A percentile compares a stretch with the other conserved stretches of the same genome.
phyloP scores from a whole-genome alignment of 2,113 vertebrate genomes.

The Syngnathus floridae region DNA sequence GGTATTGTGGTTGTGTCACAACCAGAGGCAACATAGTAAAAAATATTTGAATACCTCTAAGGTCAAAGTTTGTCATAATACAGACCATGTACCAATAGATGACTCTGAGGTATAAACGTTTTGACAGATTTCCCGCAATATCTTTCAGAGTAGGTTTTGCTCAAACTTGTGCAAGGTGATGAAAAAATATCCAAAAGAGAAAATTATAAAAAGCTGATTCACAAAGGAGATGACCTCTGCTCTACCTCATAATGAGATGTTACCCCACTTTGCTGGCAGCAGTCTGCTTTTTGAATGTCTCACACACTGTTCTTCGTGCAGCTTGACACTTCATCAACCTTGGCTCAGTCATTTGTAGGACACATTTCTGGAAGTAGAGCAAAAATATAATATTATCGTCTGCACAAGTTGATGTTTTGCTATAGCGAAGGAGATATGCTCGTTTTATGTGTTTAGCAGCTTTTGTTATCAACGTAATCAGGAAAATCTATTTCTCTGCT shows the following conservation, averaged over 20 bases:
- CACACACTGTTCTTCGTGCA: slow-evolving; percentile 35
- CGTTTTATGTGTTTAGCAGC: slow-evolving; percentile 21
- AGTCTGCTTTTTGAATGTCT: slow-evolving; percentile 50
- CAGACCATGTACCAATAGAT: background rate
- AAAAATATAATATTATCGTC: slow-evolving; percentile 14
- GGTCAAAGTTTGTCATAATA: background rate
- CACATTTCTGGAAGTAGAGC: slow-evolving; percentile 12
- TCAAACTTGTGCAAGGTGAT: slow-evolving; percentile 29
- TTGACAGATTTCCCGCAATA: slow-evolving; percentile 11
- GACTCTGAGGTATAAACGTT: slow-evolving; percentile 3
- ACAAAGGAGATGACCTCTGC: slow-evolving; percentile 55
- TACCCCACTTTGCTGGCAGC: slow-evolving; percentile 45
- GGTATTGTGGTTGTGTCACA: no score
- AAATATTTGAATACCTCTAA: background rate
- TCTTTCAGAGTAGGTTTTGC: slow-evolving; percentile 16
- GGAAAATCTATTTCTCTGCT: slow-evolving; percentile 47
- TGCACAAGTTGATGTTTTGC: slow-evolving; percentile 11
- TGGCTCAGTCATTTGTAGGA: slow-evolving; percentile 15
- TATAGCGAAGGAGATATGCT: slow-evolving; percentile 10
- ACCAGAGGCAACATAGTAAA: background rate
- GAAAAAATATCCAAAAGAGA: slow-evolving; percentile 20
- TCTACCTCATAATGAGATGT: slow-evolving; percentile 61
- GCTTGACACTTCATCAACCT: slow-evolving; percentile 38
- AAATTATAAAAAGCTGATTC: slow-evolving; percentile 31
- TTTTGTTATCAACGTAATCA: slow-evolving; percentile 54